Base-by-base conservation (phyloP, 2,888 invertebrate genomes). In the Oegoconia quadripuncta region DNA sequence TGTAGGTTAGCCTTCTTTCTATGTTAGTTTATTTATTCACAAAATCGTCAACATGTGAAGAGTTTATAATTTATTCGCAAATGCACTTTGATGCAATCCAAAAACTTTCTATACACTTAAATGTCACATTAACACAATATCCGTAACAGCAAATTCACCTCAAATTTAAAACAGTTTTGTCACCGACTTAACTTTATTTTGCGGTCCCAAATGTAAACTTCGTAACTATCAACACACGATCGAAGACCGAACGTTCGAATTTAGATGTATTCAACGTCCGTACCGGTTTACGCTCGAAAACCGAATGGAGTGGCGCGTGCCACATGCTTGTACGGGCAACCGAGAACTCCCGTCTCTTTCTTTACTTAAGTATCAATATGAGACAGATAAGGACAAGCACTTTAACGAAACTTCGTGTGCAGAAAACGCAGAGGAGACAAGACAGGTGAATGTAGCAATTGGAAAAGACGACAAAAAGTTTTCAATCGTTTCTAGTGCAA, bases 291-390 rank as follows among this genome's bases (percentile, higher is more conserved):
- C 74, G 78, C 67, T 80, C 78, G 66, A 58, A 74, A 74, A 77
- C 82, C 77, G 86, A 86, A 84, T 87, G 82, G 72, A 71, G 67
- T 65, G 74, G 76, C 86, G 83, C 86, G 84, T 84, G 84, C 82
- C 82, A 77, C 78, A 81, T 75, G 81, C 66, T 74, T 55, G 56
- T 61, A 57, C 59, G 59, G 60, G 60, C 56, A 52, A 52, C 54
- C 46, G 66, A 66, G 62, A 64, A 64, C 46, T 57, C 51, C 69
- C 51, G 66, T 84, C 86, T 73, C 84, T 83, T 73, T 86, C 80
- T 74, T 71, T 23, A 31, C 37, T 42, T 46, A 47, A 44, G 53
- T 55, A 55, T 52, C 52, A 52, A 55, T 50, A 50, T 37, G 45
- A 41, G 51, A 55, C 34, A 71, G 80, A 87, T 69, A 84, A 72